A percentile compares a stretch with the other conserved stretches of the same genome.
phyloP scores from a whole-genome alignment of 1,140 invertebrate genomes.

The Sycophaga agraensis region DNA sequence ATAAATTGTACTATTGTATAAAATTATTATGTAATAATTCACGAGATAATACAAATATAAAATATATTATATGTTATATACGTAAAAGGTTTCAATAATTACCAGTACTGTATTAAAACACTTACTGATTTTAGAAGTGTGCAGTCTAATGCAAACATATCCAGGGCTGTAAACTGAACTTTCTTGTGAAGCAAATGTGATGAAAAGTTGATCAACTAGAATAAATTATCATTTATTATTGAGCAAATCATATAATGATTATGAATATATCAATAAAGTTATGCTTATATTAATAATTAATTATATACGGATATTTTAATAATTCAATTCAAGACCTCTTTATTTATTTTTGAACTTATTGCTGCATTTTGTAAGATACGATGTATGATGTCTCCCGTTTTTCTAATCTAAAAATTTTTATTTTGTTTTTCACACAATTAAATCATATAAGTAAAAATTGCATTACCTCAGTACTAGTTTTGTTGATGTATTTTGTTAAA shows the following conservation, averaged over 20 bases:
- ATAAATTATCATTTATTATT: neutral
- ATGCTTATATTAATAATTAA: neutral
- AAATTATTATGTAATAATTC: too few species aligned
- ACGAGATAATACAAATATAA: too few species aligned
- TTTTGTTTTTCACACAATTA: too few species aligned
- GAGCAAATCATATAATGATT: neutral
- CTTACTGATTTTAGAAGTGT: neutral
- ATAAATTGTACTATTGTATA: too few species aligned
- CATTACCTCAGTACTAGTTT: too few species aligned
- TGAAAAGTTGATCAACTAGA: neutral
- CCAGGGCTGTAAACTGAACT: neutral
- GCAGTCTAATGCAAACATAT: neutral
- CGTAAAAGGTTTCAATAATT: too few species aligned
- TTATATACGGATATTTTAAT: neutral
- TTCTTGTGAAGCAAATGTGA: neutral
- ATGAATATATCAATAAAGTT: neutral
- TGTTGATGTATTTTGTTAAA: too few species aligned
- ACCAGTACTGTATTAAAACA: neutral
- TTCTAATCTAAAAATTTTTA: slow-evolving; percentile 13
- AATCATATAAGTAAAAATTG: too few species aligned
- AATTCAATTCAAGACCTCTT: slow-evolving; percentile 9
- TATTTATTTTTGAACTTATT: neutral
- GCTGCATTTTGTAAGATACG: neutral
- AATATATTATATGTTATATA: too few species aligned
- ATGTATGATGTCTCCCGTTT: slow-evolving; percentile 10